Conservation (phyloP, 2,888 invertebrate genomes). For the Drosophila pegasa region DNA sequence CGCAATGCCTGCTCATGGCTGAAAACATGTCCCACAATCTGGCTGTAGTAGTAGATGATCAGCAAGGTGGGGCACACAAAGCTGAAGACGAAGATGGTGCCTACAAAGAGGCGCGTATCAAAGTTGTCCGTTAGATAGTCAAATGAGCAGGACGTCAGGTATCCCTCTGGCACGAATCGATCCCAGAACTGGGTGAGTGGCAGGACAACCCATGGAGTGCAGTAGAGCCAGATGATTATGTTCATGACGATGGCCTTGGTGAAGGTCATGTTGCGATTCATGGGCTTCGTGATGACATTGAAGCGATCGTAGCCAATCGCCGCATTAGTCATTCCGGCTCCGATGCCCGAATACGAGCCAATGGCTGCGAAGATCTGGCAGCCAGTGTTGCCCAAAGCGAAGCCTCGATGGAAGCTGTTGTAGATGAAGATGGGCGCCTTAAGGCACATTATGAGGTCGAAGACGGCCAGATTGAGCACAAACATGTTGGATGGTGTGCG, state of each 20-base stretch:
- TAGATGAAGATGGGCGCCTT: slow-evolving; percentile 94
- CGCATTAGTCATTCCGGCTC: slow-evolving; percentile 92
- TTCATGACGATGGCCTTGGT: slow-evolving; percentile 92
- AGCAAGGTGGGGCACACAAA: slow-evolving; percentile 91
- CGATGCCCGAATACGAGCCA: slow-evolving; percentile 92
- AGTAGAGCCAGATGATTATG: slow-evolving; percentile 90
- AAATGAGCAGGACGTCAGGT: slow-evolving; percentile 92
- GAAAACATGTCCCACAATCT: slow-evolving; percentile 92
- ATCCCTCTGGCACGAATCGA: slow-evolving; percentile 94
- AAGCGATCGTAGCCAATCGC: slow-evolving; percentile 93
- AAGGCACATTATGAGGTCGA: slow-evolving; percentile 94
- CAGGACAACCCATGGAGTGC: slow-evolving; percentile 91
- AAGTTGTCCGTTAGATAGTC: slow-evolving; percentile 92
- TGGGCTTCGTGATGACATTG: slow-evolving; percentile 91
- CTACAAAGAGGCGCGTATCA: slow-evolving; percentile 91
- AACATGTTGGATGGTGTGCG: slow-evolving; percentile 91
- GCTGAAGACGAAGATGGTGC: slow-evolving; percentile 90
- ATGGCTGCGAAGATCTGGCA: slow-evolving; percentile 92
- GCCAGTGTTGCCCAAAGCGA: slow-evolving; percentile 89
- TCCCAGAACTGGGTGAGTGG: slow-evolving; percentile 94
- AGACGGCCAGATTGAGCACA: slow-evolving; percentile 92
- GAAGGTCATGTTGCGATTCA: slow-evolving; percentile 91
- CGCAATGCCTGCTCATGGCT: slow-evolving; percentile 92
- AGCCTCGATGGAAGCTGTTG: slow-evolving; percentile 92
- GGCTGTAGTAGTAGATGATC: slow-evolving; percentile 93